Evolutionary conservation across 2,113 vertebrate genomes (phyloP).

Genomic region (Strigops habroptila): DNA sequence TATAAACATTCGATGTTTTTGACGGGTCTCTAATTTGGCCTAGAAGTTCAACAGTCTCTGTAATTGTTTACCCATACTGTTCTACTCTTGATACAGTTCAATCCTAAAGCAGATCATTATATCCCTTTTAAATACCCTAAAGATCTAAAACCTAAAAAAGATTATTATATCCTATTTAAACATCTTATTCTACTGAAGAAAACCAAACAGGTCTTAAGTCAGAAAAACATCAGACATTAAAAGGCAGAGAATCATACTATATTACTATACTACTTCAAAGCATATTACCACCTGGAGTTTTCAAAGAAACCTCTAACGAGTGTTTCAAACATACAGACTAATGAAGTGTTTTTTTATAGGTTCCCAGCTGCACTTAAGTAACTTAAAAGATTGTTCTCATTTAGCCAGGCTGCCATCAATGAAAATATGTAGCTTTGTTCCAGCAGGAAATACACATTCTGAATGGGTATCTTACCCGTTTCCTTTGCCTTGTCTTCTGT

Average conservation of each 20-base stretch:
- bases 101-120: neutral
- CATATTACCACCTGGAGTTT: neutral
- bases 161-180: neutral
- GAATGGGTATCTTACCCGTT: slow-evolving; percentile 72
- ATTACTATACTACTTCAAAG: neutral
- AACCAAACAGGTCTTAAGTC: neutral
- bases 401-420: neutral
- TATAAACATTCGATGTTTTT: neutral
- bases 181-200: neutral
- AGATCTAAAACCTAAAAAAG: neutral
- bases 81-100: neutral
- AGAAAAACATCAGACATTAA: neutral
- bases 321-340: neutral
- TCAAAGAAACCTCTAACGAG: neutral
- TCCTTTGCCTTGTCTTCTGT: slow-evolving; percentile 80
- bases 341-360: neutral
- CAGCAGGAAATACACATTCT: neutral
- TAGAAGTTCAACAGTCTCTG: neutral
- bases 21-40: neutral
- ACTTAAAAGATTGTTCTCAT: neutral
- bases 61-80: neutral
- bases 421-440: neutral
- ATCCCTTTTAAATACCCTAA: neutral
- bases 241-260: neutral
- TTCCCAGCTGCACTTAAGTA: neutral